Base-by-base conservation (phyloP, 2,888 invertebrate species). In the Villa cingulata region DNA sequence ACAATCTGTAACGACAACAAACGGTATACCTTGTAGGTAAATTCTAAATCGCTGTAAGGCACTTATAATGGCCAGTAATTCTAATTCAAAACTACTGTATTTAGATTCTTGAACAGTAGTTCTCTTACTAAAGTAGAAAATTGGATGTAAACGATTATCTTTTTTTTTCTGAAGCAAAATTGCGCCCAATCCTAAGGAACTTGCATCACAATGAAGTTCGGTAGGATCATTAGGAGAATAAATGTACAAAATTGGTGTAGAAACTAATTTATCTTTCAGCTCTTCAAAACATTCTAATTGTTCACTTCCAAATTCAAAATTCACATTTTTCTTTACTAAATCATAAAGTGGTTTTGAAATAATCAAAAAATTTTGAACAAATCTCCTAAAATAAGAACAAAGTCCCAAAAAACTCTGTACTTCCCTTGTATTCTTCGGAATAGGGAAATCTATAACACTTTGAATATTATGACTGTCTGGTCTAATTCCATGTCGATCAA, bases 201-300 rank as follows among this genome's bases (percentile, higher is more conserved):
- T 60, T 4, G 60, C 64, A 52, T 65, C 63, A 18, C 59, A 61
- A 42, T 65, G 63, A 36, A 64, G 46, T 48, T 65, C 60, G 5
- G 63, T 65, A 41, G 59, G 57, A 16, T 54, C 47, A 7, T 48
- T 42, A 0, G 61, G 60, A 29, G 58, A 55, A 46, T 60, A 68
- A 2, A 54, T 15, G 4, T 50, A 16, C 20, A 65, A 49, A 18
- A 61, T 48, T 19, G 54, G 57, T 41, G 50, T 17, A 19, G 36
- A 27, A 15, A 39, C 12, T 29, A 42, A 34, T 29, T 42, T 29
- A 7, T 6, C 14, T 18, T 42, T 42, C 12, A 39, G 20, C 4
- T 19, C 6, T 15, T 39, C 39, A 19, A 39, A 39, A 20, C 19
- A 20, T 2, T 20, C 5, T 20, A 39, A 19, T 5, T 39, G 19